These are phyloP conservation scores for Eupithecia abbreviata DNA, from an alignment of 2,888 invertebrate species.

Conservation along the genomic window DNA sequence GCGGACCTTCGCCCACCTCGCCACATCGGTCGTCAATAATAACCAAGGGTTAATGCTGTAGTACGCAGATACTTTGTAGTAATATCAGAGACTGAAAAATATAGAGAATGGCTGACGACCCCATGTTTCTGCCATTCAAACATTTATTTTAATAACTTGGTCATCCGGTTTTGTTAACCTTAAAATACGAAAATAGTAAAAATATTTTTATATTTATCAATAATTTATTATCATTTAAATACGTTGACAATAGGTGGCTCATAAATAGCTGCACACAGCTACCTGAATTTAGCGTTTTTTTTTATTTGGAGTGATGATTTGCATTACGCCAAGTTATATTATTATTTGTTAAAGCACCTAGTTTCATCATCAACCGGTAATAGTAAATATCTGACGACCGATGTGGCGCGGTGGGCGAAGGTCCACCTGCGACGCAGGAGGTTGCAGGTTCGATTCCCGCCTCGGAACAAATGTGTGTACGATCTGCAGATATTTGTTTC, in stretches of 20 bases:
- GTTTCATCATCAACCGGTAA: no score
- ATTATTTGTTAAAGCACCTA: no score
- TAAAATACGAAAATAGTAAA: constrained; percentile 7
- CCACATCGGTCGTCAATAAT: no score
- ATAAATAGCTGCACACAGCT: not conserved
- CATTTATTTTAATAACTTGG: constrained; percentile 1
- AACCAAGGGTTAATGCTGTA: no score
- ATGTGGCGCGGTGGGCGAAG: no score
- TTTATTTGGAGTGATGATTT: not conserved
- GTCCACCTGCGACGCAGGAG: no score
- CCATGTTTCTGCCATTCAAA: not conserved
- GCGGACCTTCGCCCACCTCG: no score
- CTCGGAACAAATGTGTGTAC: no score
- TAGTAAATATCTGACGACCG: no score
- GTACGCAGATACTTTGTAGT: no score
- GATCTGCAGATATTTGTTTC: no score
- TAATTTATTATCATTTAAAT: constrained; percentile 8
- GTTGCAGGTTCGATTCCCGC: no score
- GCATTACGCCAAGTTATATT: not conserved
- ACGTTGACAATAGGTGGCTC: constrained; percentile 6
- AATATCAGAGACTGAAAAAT: not conserved
- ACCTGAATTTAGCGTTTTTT: constrained; percentile 5
- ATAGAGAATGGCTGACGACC: not conserved
- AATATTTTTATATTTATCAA: not conserved
- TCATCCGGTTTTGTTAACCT: not conserved